Conservation (phyloP, 1,140 invertebrate species). For the Papilio glaucus region DNA sequence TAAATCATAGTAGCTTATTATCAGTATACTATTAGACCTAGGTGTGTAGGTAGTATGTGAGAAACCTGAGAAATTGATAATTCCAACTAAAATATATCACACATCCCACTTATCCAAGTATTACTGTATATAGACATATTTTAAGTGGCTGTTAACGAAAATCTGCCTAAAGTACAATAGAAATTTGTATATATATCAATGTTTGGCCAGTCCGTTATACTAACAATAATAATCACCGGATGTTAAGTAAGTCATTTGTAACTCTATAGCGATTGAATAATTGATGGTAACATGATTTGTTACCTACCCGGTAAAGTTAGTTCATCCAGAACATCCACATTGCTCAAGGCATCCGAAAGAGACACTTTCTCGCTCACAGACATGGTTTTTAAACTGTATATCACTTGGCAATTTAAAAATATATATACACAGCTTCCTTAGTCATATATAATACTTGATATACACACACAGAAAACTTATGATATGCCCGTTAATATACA, state of each 20-base stretch:
- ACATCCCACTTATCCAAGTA: too few relatives aligned
- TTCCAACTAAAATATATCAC: too few relatives aligned
- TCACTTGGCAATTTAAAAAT: too few relatives aligned
- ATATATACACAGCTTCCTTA: too few relatives aligned
- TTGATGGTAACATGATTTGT: neutral
- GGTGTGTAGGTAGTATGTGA: too few relatives aligned
- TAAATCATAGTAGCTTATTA: too few relatives aligned
- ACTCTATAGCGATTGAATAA: neutral
- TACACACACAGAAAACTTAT: too few relatives aligned
- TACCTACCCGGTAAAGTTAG: constrained; percentile 91
- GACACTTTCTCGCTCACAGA: constrained; percentile 94
- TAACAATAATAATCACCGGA: constrained; percentile 12
- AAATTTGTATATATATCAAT: neutral
- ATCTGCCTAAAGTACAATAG: neutral
- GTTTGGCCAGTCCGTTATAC: neutral
- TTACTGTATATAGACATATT: neutral
- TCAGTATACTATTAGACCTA: too few relatives aligned
- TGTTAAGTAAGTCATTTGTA: neutral
- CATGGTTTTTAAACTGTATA: constrained; percentile 60
- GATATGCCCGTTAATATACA: too few relatives aligned
- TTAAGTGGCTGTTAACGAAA: neutral
- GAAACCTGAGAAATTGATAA: too few relatives aligned
- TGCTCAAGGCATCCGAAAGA: constrained; percentile 96
- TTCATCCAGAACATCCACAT: constrained; percentile 99
- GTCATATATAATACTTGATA: too few relatives aligned